Percentiles rank a stretch among this genome's conserved stretches.
Conservation (phyloP, 64 coral and sea anemone genomes). For the Dendrophyllia cribrosa region DNA sequence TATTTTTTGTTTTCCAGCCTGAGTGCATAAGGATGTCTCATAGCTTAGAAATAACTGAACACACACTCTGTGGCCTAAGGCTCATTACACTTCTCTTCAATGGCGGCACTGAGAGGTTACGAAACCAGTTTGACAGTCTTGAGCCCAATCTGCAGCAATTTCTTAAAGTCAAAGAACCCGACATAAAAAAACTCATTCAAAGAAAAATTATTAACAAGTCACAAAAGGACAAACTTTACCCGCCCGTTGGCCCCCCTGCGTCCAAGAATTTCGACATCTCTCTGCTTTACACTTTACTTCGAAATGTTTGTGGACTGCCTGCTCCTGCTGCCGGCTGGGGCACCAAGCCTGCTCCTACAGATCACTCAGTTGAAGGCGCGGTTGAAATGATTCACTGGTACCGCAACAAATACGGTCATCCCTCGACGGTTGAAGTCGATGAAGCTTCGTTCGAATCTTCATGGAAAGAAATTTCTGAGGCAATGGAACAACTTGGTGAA, state of each 20-base stretch:
- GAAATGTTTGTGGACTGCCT: constrained; percentile 61
- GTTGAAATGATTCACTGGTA: constrained; percentile 69
- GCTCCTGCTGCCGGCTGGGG: constrained; percentile 67
- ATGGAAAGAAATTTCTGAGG: constrained; percentile 58
- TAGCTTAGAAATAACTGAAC: neutral
- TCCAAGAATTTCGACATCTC: constrained; percentile 67
- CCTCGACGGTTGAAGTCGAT: constrained; percentile 8
- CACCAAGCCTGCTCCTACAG: constrained; percentile 48
- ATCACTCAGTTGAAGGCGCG: constrained; percentile 47
- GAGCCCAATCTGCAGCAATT: constrained; percentile 10
- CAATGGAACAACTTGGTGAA: constrained; percentile 50
- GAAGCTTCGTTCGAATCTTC: constrained; percentile 27
- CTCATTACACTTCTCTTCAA: constrained; percentile 55
- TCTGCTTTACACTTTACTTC: constrained; percentile 50
- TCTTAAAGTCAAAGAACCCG: constrained; percentile 9
- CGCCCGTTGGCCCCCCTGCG: constrained; percentile 1
- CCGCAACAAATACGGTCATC: constrained; percentile 58
- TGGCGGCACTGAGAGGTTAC: constrained; percentile 45
- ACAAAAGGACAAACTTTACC: constrained; percentile 75
- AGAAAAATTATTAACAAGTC: constrained; percentile 38
- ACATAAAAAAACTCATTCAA: constrained; percentile 8
- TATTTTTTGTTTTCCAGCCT: too few relatives aligned
- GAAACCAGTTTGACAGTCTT: constrained; percentile 2
- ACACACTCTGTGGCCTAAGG: constrained; percentile 2
- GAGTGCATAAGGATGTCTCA: neutral